phyloP scores from a whole-genome alignment of 2,797 vertebrate genomes.

The Hydrolagus colliei region DNA sequence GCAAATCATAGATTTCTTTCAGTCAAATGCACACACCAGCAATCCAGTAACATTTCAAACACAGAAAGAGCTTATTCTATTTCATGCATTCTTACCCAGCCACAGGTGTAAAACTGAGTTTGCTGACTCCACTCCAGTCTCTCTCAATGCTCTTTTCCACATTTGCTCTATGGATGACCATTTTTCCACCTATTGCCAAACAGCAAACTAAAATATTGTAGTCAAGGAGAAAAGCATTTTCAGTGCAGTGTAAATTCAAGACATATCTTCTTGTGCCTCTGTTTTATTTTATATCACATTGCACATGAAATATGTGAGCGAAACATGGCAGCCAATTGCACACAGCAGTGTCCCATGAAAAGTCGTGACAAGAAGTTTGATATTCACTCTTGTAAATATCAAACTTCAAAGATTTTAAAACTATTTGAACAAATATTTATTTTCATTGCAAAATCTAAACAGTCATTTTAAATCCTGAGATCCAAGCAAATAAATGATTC shows the following conservation, averaged over 20 bases:
- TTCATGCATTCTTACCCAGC: constrained; percentile 43
- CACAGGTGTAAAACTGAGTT: constrained; percentile 32
- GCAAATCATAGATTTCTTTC: background rate
- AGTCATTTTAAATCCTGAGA: no score
- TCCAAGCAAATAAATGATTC: no score
- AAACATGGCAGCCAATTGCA: no score
- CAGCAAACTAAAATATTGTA: constrained; percentile 38
- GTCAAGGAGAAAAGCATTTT: background rate
- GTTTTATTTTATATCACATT: background rate
- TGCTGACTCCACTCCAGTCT: constrained; percentile 28
- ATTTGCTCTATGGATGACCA: background rate
- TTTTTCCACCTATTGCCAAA: constrained; percentile 46
- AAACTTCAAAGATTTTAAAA: no score
- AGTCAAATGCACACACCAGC: background rate
- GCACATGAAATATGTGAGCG: no score
- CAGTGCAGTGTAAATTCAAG: constrained; percentile 41
- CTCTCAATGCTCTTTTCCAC: constrained; percentile 19
- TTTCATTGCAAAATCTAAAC: no score
- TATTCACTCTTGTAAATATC: no score
- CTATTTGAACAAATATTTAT: no score
- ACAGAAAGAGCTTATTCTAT: constrained; percentile 36
- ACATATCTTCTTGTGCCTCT: constrained; percentile 34
- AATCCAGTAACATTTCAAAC: constrained; percentile 26
- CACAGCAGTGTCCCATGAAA: no score
- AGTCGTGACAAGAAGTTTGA: no score